These are phyloP conservation scores for Platalea minor DNA, from an alignment of 2,797 vertebrate genomes.

Conservation along the genomic window DNA sequence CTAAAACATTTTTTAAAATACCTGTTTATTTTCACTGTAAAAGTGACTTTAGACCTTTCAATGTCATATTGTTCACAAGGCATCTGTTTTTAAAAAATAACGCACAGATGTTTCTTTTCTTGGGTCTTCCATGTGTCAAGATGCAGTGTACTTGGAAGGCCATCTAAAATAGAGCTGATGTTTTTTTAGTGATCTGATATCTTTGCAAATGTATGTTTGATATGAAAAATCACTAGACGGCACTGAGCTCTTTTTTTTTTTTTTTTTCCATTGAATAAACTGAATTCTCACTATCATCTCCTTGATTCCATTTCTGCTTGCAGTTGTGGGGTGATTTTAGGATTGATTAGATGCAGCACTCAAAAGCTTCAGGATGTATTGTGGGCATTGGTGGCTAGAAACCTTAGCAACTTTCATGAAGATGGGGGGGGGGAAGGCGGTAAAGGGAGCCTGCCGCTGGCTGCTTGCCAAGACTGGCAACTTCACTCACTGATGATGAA, in stretches of 20 bases:
- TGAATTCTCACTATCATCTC: neutral
- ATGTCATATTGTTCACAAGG: neutral
- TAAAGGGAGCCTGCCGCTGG: neutral
- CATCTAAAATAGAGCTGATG: neutral
- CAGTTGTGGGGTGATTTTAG: neutral
- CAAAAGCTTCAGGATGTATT: neutral
- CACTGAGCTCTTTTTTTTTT: neutral
- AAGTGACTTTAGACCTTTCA: neutral
- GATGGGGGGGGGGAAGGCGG: neutral
- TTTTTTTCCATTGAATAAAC: neutral
- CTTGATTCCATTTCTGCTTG: neutral
- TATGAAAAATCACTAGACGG: neutral
- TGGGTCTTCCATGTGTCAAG: neutral
- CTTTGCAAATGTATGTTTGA: neutral
- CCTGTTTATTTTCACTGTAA: constrained; percentile 1
- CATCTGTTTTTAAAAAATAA: neutral
- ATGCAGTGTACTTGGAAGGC: neutral
- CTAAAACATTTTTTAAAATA: neutral
- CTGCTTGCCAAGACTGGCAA: neutral
- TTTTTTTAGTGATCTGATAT: neutral
- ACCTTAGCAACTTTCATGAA: neutral
- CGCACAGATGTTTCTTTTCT: neutral
- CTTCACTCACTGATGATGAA: neutral
- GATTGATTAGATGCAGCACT: neutral
- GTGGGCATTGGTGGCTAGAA: neutral